Percentiles rank a stretch among this genome's conserved stretches.
phyloP scores from a whole-genome alignment of 1,140 invertebrate species.

The silkworm (Bombyx mori) region DNA sequence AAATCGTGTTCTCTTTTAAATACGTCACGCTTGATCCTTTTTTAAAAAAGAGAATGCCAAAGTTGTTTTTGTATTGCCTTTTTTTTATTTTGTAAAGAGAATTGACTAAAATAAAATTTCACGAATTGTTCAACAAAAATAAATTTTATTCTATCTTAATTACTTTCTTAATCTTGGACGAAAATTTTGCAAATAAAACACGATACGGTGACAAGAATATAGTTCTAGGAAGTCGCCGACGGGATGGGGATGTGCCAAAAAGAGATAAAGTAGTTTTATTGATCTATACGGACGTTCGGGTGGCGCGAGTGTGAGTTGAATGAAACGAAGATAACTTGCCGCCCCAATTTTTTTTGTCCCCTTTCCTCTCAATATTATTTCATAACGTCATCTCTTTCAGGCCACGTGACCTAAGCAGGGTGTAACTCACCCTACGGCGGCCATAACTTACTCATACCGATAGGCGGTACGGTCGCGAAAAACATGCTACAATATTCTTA shows the following conservation, averaged over 20 bases:
- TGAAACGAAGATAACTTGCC: constrained; percentile 71
- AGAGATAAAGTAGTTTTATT: constrained; percentile 74
- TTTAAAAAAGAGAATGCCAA: no score
- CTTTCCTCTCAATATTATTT: constrained; percentile 28
- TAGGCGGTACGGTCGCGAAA: constrained; percentile 69
- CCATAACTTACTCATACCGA: constrained; percentile 73
- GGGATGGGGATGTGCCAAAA: constrained; percentile 72
- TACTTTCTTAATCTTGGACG: no score
- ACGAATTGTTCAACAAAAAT: no score
- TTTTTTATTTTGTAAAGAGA: no score
- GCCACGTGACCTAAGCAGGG: constrained; percentile 70
- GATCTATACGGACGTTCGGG: constrained; percentile 71
- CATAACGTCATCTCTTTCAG: constrained; percentile 42
- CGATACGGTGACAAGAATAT: constrained; percentile 32
- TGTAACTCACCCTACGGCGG: constrained; percentile 69
- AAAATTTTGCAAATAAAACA: constrained; percentile 48
- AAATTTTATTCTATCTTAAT: no score
- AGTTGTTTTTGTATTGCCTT: no score
- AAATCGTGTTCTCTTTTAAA: constrained; percentile 12
- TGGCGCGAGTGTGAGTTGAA: constrained; percentile 68
- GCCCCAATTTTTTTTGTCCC: constrained; percentile 49
- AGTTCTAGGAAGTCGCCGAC: constrained; percentile 63
- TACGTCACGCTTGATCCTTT: not conserved
- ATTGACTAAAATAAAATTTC: no score
- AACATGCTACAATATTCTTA: constrained; percentile 50